Base-by-base conservation (phyloP, 1,140 invertebrate species). In the Heliconius hewitsoni region DNA sequence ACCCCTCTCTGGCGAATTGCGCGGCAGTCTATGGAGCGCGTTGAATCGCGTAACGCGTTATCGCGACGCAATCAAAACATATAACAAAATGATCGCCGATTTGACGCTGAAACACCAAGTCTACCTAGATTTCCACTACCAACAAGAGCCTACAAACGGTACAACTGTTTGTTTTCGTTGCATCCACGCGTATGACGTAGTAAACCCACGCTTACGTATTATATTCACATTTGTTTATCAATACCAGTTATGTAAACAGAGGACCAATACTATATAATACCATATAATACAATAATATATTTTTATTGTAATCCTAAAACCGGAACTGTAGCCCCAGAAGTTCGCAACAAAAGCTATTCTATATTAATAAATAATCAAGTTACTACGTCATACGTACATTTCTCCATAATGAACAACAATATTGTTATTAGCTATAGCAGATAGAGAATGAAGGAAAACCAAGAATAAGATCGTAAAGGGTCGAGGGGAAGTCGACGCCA, bases 21-120 rank as follows among this genome's bases (percentile, higher is more conserved):
- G 92, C 91, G 90, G 84, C 92, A 93, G 91, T 93, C 87, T 85
- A 75, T 79, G 87, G 73, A 88, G 90, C 90, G 91, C 92, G 87
- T 79, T 88, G 87, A 83, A 82, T 78, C 87, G 88, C 82, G 86
- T 82, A 84, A 87, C 91, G 89, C 89, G 86, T 78, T 71, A 76
- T 84, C 82, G 83, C 76, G 81, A 81, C 81, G 77, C 79, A 71
- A 86, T 80, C 82, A 87, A 83, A 88, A 86, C 85, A 86, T 4
- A 89, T 83, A 83, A 81, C 78, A 90, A 86, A 85, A 93, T 93
- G 91, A 91, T 93, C 81, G 91, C 91, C 79, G 88, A 90, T 81
- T 88, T 93, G 74, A 66, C 60, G 23, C n/a, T 27, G 60, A 27
- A 27, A 27, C 19, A 66, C 4, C 60, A 66, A 27, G 3, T 66